Conservation (phyloP, 1,140 invertebrate genomes). For the Drosophila busckii region DNA sequence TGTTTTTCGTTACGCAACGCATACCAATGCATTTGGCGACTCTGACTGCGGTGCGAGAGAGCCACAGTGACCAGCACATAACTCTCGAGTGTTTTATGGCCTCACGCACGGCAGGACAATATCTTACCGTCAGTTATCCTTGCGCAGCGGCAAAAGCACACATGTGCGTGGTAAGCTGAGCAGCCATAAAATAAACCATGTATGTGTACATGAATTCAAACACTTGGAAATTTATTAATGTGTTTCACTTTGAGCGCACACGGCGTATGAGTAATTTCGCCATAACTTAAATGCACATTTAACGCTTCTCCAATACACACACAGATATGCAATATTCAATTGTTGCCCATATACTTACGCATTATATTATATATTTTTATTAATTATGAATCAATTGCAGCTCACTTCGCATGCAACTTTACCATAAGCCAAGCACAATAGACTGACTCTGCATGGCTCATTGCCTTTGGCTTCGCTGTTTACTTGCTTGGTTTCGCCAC, state of each 20-base stretch:
- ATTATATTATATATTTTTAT: conserved; percentile 52
- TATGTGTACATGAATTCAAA: conserved; percentile 44
- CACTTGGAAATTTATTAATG: conserved; percentile 70
- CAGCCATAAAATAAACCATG: conserved; percentile 60
- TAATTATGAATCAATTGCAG: conserved; percentile 43
- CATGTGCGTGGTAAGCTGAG: conserved; percentile 46
- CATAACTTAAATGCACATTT: conserved; percentile 44
- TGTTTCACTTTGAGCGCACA: conserved; percentile 1
- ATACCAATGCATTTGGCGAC: conserved; percentile 69
- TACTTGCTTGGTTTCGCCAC: conserved; percentile 22
- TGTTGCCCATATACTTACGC: conserved; percentile 42
- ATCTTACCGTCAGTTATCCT: conserved; percentile 49
- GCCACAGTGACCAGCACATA: conserved; percentile 44
- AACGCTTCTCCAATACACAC: conserved; percentile 33
- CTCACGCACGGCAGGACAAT: conserved; percentile 72
- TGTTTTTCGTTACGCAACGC: conserved; percentile 73
- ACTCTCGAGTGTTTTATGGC: conserved; percentile 69
- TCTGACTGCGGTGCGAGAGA: conserved; percentile 10
- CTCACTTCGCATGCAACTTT: background rate
- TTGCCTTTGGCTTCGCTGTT: conserved; percentile 49
- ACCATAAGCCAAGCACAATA: conserved; percentile 20
- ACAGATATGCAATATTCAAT: no score
- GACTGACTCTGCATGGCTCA: conserved; percentile 43
- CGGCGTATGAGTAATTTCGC: conserved; percentile 2
- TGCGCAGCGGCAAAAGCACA: conserved; percentile 10